phyloP scores from a whole-genome alignment of 2,888 invertebrate genomes.

The Drosophila kambysellisi region DNA sequence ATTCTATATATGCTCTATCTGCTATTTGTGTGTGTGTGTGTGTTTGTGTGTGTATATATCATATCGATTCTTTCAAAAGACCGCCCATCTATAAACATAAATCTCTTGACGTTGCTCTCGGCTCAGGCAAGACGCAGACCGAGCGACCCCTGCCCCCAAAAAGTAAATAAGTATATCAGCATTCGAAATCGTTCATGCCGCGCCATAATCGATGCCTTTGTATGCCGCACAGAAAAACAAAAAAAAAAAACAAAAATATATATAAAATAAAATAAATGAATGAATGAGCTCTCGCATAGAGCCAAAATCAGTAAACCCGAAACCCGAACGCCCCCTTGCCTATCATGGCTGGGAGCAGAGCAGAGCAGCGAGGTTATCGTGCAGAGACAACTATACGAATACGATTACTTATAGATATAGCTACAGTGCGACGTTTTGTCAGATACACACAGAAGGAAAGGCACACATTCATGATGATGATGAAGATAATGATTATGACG shows the following conservation, averaged over 20 bases:
- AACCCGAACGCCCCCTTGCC: constrained; percentile 35
- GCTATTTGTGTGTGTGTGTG: constrained; percentile 17
- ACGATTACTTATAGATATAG: constrained; percentile 40
- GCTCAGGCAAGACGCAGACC: constrained; percentile 18
- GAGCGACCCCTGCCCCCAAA: constrained; percentile 44
- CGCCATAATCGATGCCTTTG: constrained; percentile 73
- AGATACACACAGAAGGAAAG: constrained; percentile 47
- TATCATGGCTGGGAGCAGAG: background rate
- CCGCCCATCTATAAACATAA: constrained; percentile 67
- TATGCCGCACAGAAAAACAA: constrained; percentile 53
- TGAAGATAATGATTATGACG: constrained; percentile 2
- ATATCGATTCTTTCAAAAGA: constrained; percentile 69
- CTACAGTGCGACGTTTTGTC: constrained; percentile 36
- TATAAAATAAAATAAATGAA: constrained; percentile 12
- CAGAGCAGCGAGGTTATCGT: constrained; percentile 56
- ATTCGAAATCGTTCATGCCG: constrained; percentile 26
- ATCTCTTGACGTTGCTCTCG: constrained; percentile 53
- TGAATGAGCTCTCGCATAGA: constrained; percentile 58
- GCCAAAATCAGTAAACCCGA: constrained; percentile 64
- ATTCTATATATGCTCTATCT: constrained; percentile 25
- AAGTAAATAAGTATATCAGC: constrained; percentile 44
- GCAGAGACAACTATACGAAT: constrained; percentile 45
- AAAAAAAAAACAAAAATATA: background rate
- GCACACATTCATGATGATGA: constrained; percentile 17
- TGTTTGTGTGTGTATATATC: constrained; percentile 42